Conservation (phyloP, 2,113 vertebrate species). For the Nothoprocta pentlandii region DNA sequence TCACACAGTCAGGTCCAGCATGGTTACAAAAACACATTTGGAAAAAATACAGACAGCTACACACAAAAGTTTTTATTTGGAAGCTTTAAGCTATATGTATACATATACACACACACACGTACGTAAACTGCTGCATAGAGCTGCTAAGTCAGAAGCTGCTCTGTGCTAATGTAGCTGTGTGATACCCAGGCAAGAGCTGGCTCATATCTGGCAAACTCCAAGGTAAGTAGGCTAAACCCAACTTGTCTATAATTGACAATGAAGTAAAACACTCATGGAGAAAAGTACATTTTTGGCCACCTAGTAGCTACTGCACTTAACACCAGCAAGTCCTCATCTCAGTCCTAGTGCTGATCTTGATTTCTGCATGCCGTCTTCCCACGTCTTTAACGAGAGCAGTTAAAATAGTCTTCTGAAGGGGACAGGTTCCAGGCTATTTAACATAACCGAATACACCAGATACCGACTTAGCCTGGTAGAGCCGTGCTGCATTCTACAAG, state of each 20-base stretch:
- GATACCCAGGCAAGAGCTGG: neutral
- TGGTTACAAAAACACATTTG: neutral
- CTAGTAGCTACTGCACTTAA: no score
- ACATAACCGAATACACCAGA: neutral
- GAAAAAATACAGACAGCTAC: neutral
- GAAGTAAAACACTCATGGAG: neutral
- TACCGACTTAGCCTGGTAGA: neutral
- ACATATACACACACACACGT: no score
- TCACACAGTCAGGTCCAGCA: neutral
- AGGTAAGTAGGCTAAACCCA: fast-evolving
- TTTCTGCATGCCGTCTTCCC: neutral
- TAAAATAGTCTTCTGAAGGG: neutral
- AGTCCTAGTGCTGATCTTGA: neutral
- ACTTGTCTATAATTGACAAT: fast-evolving
- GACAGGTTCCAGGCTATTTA: neutral
- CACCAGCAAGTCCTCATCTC: no score
- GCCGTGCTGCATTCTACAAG: neutral
- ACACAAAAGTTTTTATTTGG: neutral
- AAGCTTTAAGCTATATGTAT: fast-evolving
- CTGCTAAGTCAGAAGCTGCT: neutral
- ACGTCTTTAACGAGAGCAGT: neutral
- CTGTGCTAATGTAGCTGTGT: fast-evolving
- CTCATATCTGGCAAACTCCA: neutral
- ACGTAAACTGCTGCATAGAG: neutral
- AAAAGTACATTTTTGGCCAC: neutral